phyloP scores from a whole-genome alignment of 2,888 invertebrate genomes.

The Phyllotreta striolata region DNA sequence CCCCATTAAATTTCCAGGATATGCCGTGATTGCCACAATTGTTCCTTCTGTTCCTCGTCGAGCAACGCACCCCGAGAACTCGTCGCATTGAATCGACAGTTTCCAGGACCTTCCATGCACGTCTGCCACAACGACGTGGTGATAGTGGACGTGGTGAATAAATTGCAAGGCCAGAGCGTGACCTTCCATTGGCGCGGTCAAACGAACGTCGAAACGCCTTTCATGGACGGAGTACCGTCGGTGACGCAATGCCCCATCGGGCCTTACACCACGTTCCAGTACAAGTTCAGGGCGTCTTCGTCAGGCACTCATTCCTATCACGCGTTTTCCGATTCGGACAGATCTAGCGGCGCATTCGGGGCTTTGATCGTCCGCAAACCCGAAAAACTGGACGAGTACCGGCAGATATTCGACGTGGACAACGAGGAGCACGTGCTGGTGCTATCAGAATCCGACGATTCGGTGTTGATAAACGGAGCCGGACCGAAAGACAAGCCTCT shows the following conservation, averaged over 20 bases:
- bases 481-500: conserved; percentile 60
- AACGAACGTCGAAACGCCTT: conserved; percentile 71
- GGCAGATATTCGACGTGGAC: conserved; percentile 74
- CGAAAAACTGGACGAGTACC: conserved; percentile 67
- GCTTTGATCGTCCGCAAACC: conserved; percentile 75
- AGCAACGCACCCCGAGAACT: conserved; percentile 72
- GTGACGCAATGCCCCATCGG: conserved; percentile 80
- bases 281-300: conserved; percentile 72
- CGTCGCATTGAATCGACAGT: conserved; percentile 71
- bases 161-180: conserved; percentile 71
- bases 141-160: conserved; percentile 76
- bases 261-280: conserved; percentile 73
- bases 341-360: conserved; percentile 75
- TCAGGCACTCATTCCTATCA: conserved; percentile 80
- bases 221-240: conserved; percentile 80
- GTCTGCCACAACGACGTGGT: conserved; percentile 78
- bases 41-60: conserved; percentile 72
- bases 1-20: conserved; percentile 60
- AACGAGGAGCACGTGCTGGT: conserved; percentile 73
- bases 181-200: conserved; percentile 85
- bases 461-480: conserved; percentile 72
- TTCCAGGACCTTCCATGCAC: conserved; percentile 71
- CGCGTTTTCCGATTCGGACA: conserved; percentile 74
- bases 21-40: conserved; percentile 72
- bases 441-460: conserved; percentile 71